Conservation (phyloP, 2,797 vertebrate genomes). For the Gadopsis bispinosus region DNA sequence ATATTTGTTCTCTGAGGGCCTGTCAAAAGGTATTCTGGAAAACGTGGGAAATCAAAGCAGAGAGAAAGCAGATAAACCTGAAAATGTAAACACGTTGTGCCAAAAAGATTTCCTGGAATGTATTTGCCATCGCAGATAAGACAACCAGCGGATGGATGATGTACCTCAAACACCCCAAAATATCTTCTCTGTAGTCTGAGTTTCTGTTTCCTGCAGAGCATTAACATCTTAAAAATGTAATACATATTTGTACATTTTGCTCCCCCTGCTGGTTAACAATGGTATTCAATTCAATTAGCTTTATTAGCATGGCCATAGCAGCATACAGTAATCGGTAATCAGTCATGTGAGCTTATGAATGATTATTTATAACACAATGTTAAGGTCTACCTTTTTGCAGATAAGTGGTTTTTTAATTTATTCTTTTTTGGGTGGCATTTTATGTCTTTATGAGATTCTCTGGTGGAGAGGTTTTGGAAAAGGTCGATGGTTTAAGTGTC, state of each 20-base stretch:
- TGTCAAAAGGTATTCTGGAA: conserved; percentile 22
- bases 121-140: conserved; percentile 22
- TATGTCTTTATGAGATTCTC: background rate
- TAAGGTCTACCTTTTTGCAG: too few relatives aligned
- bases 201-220: background rate
- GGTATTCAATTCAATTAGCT: background rate
- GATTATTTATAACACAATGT: too few relatives aligned
- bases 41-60: conserved; percentile 9
- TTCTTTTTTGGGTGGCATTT: too few relatives aligned
- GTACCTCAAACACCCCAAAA: background rate
- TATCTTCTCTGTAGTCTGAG: background rate
- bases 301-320: too few relatives aligned
- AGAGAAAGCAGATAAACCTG: conserved; percentile 2
- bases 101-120: conserved; percentile 30
- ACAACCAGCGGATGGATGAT: background rate
- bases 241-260: too few relatives aligned
- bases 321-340: background rate
- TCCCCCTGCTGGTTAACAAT: background rate
- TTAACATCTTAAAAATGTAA: too few relatives aligned
- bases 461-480: background rate
- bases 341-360: background rate
- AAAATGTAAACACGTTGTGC: background rate
- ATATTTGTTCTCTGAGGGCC: conserved; percentile 8
- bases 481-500: too few relatives aligned
- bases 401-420: background rate